These are phyloP conservation scores for Noctua comes DNA, from an alignment of 2,888 invertebrate genomes.

Conservation along the genomic window DNA sequence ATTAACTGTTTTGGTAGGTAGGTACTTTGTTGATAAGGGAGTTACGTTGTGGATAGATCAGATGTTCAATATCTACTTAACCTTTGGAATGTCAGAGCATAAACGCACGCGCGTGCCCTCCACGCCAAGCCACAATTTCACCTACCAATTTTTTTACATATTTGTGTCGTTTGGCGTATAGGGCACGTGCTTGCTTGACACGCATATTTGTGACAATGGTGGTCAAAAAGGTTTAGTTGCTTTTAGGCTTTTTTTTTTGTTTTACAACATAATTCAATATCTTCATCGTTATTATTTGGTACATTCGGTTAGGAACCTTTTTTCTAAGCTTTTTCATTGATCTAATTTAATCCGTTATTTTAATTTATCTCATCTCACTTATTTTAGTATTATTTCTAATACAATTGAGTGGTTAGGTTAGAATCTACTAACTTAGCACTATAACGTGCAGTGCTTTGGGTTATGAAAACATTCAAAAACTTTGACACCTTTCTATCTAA, in stretches of 20 bases:
- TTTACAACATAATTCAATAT: neutral
- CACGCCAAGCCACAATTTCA: too few species aligned
- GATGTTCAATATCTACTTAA: neutral
- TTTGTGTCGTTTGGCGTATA: too few species aligned
- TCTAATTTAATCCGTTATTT: neutral
- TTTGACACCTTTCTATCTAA: neutral
- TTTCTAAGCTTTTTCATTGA: neutral
- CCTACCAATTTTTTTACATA: too few species aligned
- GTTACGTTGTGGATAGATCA: slow-evolving; percentile 1
- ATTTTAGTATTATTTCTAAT: neutral
- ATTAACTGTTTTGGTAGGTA: slow-evolving; percentile 40
- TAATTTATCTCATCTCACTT: neutral
- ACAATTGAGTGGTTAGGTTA: neutral
- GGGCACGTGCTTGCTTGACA: too few species aligned
- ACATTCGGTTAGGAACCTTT: neutral
- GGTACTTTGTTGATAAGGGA: slow-evolving; percentile 41
- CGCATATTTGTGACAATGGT: too few species aligned
- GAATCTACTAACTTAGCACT: too few species aligned
- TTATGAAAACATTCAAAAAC: neutral
- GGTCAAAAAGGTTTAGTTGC: neutral
- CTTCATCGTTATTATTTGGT: neutral
- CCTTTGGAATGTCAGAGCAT: too few species aligned
- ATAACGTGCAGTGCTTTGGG: neutral
- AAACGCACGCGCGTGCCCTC: too few species aligned
- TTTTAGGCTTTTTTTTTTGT: rapidly evolving